Evolutionary conservation across 2,888 invertebrate genomes (phyloP).

Genomic region (Mesorhabditis belari): DNA sequence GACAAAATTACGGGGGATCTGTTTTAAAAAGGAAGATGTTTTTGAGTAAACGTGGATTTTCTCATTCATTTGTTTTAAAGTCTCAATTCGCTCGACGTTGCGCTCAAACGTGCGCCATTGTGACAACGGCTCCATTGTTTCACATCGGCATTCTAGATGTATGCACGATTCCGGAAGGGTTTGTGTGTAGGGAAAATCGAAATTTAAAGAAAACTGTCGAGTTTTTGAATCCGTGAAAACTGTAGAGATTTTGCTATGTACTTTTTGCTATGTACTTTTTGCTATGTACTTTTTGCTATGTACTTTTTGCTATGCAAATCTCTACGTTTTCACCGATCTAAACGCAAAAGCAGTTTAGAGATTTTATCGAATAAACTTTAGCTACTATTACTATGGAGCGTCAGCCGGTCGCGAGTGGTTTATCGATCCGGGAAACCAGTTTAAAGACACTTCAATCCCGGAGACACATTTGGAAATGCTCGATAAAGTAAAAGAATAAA

Average conservation of each 20-base stretch:
- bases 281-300: background rate
- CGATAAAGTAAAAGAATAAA: constrained; percentile 19
- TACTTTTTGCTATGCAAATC: background rate
- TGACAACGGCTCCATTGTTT: constrained; percentile 52
- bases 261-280: too few relatives aligned
- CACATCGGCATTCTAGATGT: constrained; percentile 48
- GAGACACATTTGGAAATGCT: constrained; percentile 39
- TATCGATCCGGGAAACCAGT: constrained; percentile 47
- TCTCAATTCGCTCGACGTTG: constrained; percentile 51
- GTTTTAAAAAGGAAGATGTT: too few relatives aligned
- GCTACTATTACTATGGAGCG: constrained; percentile 52
- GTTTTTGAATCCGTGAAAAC: too few relatives aligned
- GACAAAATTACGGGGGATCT: too few relatives aligned
- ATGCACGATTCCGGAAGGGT: constrained; percentile 39
- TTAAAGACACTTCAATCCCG: constrained; percentile 48
- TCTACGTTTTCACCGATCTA: background rate
- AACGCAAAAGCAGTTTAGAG: too few relatives aligned
- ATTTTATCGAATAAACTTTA: constrained; percentile 4
- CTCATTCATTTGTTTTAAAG: constrained; percentile 10
- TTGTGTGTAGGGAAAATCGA: too few relatives aligned
- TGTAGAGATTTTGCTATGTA: too few relatives aligned
- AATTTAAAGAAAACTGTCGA: background rate
- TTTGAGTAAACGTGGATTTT: background rate
- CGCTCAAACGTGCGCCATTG: constrained; percentile 51
- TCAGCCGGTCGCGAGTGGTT: constrained; percentile 53